Conservation (phyloP, 2,888 invertebrate species). For the Acleris laterana region DNA sequence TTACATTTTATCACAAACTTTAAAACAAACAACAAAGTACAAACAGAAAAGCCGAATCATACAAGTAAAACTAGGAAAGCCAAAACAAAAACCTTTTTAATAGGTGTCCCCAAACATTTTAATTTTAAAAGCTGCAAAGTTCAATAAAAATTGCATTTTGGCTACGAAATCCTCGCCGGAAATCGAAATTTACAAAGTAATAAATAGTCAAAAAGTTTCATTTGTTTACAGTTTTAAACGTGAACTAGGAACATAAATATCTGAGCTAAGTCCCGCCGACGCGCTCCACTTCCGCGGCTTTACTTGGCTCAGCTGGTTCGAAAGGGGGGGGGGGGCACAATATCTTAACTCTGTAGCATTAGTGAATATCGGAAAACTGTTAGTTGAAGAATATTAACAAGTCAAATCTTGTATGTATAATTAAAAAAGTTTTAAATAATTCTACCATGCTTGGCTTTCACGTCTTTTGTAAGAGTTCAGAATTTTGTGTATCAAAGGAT, state of each 20-base stretch:
- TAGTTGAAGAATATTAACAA: not conserved
- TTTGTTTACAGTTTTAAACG: constrained; percentile 24
- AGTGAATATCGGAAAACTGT: constrained; percentile 25
- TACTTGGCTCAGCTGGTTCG: constrained; percentile 40
- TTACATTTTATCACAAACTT: too few species aligned
- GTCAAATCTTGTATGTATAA: not conserved
- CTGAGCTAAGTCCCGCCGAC: constrained; percentile 49
- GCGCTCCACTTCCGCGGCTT: constrained; percentile 46
- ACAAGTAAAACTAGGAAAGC: too few species aligned
- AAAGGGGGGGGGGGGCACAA: constrained; percentile 12
- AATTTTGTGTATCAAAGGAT: too few species aligned
- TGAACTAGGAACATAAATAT: constrained; percentile 45
- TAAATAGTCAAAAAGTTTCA: constrained; percentile 10
- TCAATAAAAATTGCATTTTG: not conserved
- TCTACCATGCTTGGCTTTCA: too few species aligned
- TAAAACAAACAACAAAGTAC: too few species aligned
- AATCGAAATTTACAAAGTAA: constrained; percentile 5
- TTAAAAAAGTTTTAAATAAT: not conserved
- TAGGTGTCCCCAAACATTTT: too few species aligned
- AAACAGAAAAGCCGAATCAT: too few species aligned
- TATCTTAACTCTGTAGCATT: constrained; percentile 26
- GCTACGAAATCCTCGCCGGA: not conserved
- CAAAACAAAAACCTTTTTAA: too few species aligned
- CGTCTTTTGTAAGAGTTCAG: too few species aligned
- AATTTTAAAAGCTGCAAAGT: too few species aligned